Conservation (phyloP, 2,888 invertebrate genomes). For the Cheilosia variabilis region DNA sequence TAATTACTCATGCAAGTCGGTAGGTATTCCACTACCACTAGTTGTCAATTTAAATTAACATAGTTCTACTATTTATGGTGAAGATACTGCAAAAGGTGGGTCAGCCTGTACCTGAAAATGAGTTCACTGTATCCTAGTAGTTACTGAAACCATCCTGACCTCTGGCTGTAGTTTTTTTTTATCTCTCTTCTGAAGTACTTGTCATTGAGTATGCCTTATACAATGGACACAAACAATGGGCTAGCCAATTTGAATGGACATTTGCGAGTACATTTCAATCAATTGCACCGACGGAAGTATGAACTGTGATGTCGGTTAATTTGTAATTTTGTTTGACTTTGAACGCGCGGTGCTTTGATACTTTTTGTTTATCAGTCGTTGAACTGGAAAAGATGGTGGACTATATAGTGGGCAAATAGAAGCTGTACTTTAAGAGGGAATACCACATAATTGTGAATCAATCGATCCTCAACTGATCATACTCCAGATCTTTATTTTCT, state of each 20-base stretch:
- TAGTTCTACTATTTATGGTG: background rate
- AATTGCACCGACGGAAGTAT: conserved; percentile 24
- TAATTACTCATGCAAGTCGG: conserved; percentile 22
- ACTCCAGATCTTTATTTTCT: too few relatives aligned
- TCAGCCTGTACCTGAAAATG: conserved; percentile 13
- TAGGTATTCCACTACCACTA: too few relatives aligned
- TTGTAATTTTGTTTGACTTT: conserved; percentile 21
- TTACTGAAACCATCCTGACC: conserved; percentile 11
- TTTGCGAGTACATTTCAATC: conserved; percentile 7
- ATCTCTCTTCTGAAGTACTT: conserved; percentile 17
- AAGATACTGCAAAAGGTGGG: background rate
- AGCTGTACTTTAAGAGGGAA: background rate
- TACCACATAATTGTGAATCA: too few relatives aligned
- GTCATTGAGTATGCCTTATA: conserved; percentile 21
- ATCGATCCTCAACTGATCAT: too few relatives aligned
- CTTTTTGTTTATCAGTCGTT: conserved; percentile 17
- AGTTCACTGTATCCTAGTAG: background rate
- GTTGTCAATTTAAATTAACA: background rate
- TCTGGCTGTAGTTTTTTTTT: background rate
- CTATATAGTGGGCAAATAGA: background rate
- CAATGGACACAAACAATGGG: conserved; percentile 29
- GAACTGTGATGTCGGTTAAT: background rate
- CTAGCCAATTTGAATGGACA: conserved; percentile 40
- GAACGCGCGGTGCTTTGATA: conserved; percentile 11
- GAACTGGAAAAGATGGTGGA: background rate